Evolutionary conservation across 2,797 vertebrate genomes (phyloP).

Genomic region (Tapera naevia): DNA sequence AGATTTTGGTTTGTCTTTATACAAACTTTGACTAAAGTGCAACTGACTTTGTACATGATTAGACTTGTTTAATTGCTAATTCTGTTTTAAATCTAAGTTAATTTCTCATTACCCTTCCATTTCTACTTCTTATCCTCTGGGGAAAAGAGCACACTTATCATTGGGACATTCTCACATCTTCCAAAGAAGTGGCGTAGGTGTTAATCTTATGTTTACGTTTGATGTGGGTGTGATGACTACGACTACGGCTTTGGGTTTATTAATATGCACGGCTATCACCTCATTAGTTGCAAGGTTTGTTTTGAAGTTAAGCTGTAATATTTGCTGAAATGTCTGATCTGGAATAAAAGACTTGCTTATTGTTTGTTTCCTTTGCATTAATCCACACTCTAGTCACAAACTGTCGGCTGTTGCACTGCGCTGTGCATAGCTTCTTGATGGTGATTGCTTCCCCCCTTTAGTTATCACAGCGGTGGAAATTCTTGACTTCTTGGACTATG

Average conservation of each 20-base stretch:
- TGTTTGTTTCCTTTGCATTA: conserved; percentile 69
- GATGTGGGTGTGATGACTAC: conserved; percentile 72
- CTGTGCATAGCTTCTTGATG: neutral
- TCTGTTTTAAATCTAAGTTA: conserved; percentile 74
- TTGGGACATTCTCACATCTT: conserved; percentile 76
- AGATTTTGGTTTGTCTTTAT: conserved; percentile 49
- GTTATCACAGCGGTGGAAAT: neutral
- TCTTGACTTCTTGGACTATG: neutral
- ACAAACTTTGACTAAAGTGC: conserved; percentile 68
- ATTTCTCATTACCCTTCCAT: conserved; percentile 73
- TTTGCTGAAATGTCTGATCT: conserved; percentile 66
- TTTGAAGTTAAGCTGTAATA: conserved; percentile 75
- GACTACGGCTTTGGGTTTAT: conserved; percentile 67
- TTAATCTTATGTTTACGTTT: conserved; percentile 77
- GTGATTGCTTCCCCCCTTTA: neutral
- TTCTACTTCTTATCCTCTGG: conserved; percentile 74
- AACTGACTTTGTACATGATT: conserved; percentile 61
- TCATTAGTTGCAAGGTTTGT: conserved; percentile 76
- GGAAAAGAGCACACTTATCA: conserved; percentile 75
- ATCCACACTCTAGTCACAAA: neutral
- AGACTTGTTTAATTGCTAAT: conserved; percentile 63
- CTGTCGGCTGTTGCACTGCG: neutral
- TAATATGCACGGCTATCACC: conserved; percentile 78
- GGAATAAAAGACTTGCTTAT: conserved; percentile 61
- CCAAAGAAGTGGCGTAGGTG: conserved; percentile 73